Percentiles rank a stretch among this genome's conserved stretches.
These are phyloP conservation scores for Sipha maydis DNA, from an alignment of 2,888 invertebrate species.

Conservation along the genomic window DNA sequence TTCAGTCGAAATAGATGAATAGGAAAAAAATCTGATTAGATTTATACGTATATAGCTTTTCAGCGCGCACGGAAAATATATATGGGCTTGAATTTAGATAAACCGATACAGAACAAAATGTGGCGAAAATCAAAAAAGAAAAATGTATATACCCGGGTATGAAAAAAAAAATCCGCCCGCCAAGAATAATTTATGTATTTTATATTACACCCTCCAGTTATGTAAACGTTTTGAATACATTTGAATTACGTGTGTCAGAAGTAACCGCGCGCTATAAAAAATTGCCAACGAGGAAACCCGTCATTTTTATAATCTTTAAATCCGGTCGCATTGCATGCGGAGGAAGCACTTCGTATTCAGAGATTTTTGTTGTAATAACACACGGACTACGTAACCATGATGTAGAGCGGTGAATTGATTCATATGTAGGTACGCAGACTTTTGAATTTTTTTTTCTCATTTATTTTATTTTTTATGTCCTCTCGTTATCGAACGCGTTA, in stretches of 20 bases:
- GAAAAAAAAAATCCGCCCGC: background rate
- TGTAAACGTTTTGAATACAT: constrained; percentile 59
- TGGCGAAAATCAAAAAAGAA: background rate
- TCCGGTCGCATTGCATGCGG: constrained; percentile 35
- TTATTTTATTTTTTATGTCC: background rate
- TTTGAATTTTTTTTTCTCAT: background rate
- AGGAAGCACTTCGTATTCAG: background rate
- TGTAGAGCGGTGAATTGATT: background rate
- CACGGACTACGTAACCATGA: background rate
- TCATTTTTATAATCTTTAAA: constrained; percentile 59
- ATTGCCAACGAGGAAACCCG: background rate
- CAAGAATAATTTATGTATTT: constrained; percentile 7
- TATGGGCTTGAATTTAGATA: constrained; percentile 32
- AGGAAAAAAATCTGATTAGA: constrained; percentile 10
- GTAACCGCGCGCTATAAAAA: constrained; percentile 4
- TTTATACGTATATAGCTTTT: constrained; percentile 2
- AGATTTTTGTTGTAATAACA: constrained; percentile 31
- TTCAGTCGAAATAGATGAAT: background rate
- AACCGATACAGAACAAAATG: constrained; percentile 20
- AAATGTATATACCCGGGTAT: background rate
- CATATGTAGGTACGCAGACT: background rate
- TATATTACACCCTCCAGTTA: constrained; percentile 17
- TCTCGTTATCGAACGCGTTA: background rate
- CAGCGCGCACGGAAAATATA: constrained; percentile 1
- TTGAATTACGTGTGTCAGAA: constrained; percentile 52